Evolutionary conservation across 2,113 vertebrate species (phyloP), one percentile per base, ranked within the genome.

Genomic region (Hydrochoerus hydrochaeris): DNA sequence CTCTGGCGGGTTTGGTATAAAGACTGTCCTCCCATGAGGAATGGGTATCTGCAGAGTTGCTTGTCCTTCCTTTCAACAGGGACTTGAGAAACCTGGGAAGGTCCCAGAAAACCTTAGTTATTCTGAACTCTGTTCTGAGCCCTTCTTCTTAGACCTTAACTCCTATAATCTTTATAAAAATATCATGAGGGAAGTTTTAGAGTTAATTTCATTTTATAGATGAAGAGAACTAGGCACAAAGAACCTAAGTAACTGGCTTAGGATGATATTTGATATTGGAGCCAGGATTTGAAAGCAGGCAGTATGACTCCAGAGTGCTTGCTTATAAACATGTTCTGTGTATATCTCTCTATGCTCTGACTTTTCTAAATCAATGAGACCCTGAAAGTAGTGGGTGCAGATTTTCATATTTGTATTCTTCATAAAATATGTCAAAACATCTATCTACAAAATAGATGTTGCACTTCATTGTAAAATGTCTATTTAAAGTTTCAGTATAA

Each of bases 21-120:
- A 65, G 13, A 49, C 5, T 28, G 13, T 84, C 20, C 75, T 95
- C 62, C 86, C 69, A 44, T 22, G 19, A 93, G 24, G 49, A 92
- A 86, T 46, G 88, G 46, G 38, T 71, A 60, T 90, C 63, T 41
- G 19, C 28, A 58, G 67, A 84, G 57, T 85, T 95, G 32, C 9
- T 84, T 93, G 60, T 82, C 71, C 22, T 95, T 88, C 35, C 63
- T 95, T 92, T 88, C 77, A 20, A 62, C 49, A 69, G 83, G 67
- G 57, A 87, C 41, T 84, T 69, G 85, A 95, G 63, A 84, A 3
- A 85, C 63, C 62, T 83, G 60, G 73, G 49, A 89, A 92, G 24
- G 38, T 14, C 1, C 30, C 95, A n/a, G 17, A 46, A 3, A 91
- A 84, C 12, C 13, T 87, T 30, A 28, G 9, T 71, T 92, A 89